Base-by-base conservation (phyloP, 2,888 invertebrate genomes). In the Cosmia pyralina region DNA sequence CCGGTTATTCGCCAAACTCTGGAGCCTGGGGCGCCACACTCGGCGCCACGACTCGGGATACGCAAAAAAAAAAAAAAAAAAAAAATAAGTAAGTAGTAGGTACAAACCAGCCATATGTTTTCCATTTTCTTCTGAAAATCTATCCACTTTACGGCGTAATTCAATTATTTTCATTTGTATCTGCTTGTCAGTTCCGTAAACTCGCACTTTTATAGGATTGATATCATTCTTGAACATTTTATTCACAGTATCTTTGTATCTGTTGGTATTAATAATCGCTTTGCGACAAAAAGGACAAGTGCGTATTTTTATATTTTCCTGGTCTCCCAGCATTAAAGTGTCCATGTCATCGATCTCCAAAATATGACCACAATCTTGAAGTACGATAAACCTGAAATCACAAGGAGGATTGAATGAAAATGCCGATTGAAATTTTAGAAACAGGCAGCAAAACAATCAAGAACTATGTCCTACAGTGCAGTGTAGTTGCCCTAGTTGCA, bases 241-340 rank as follows among this genome's bases (percentile, higher is more conserved):
- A 88, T 95, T 93, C 69, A 97, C 93, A 4, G 93, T 81, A 76
- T 97, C 95, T 75, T 96, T 96, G 90, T 97, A 97, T 22, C 97
- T 94, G 59, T 93, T 91, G 4, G 96, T 97, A 83, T 94, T 96
- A 22, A 96, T 92, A 19, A 98, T 97, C 0, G 96, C 94, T 28
- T 96, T 96, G 68, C 96, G 97, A 87, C 97, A 97, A 72, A 89
- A 90, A 0, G 97, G 97, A 86, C 97, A 97, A 1, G 88, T 79
- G 3, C 91, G 91, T n/a, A 96, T 92, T 34, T 88, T 79, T 50
- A 95, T 88, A 0, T 88, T 86, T 34, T 93, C 93, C 28, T 76
- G 89, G 52, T 93, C 88, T 5, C 90, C 88, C 65, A 86, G 86
- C 92, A 96, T 93, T 86, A 96, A 90, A 22, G 81, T 89, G 68